Evolutionary conservation across 2,888 invertebrate genomes (phyloP), one percentile per base, ranked within the genome.

Genomic region (Apamea crenata): DNA sequence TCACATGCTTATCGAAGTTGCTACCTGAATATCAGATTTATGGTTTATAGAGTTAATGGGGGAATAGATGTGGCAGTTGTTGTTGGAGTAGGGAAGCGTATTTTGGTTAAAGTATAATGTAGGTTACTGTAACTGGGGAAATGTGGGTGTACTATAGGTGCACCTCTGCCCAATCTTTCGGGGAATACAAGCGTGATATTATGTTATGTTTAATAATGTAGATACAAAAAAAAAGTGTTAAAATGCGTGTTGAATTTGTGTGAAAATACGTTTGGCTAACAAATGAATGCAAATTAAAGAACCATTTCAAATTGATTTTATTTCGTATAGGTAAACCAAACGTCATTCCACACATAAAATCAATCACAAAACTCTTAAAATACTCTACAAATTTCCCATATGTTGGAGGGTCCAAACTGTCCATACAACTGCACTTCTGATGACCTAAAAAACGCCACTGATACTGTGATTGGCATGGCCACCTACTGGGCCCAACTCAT

Each of bases 1-100:
- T 97, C 96, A 96, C 96, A 96, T 96, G 95, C 94, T 95, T 94
- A 95, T 90, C 91, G 91, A 83, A 87, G 81, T 83, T 77, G 91
- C 94, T 95, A 95, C 95, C 95, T 95, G 95, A 91, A 90, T 92
- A 92, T 88, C 89, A 91, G 89, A 92, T 93, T 93, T 93, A 92
- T 93, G 91, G 91, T 87, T 71, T 86, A 80, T 82, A 92, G 92
- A 91, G 78, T 80, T 91, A 86, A 65, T 63, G 81, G 88, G 61
- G 40, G 66, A 12, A 68, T 87, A 90, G 91, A 92, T n/a, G 25
- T 32, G 82, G 59, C 87, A 78, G 59, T 66, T 65, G 40, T 14
- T 29, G 18, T 70, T 79, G n/a, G 2, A 47, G 25, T 36, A 25
- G 16, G 10, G 21, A 32, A 47, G 50, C 25, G 14, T 29, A 29